A percentile compares a stretch with the other conserved stretches of the same genome.
phyloP scores from a whole-genome alignment of 2,888 invertebrate genomes.

The Leptothorax acervorum region DNA sequence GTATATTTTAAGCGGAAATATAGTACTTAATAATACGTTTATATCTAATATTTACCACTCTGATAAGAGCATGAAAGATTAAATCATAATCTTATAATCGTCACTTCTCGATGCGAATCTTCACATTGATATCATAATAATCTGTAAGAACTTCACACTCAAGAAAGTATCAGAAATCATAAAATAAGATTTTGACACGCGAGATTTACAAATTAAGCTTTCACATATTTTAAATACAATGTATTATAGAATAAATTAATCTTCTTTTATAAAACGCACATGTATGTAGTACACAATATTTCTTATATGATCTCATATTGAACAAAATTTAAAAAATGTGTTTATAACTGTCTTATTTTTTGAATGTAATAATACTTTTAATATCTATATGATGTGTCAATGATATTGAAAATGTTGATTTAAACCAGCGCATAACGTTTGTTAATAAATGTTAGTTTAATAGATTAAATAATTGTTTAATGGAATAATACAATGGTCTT shows the following conservation, averaged over 20 bases:
- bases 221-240: background rate
- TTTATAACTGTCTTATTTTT: background rate
- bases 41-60: background rate
- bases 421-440: background rate
- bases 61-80: conserved; percentile 38
- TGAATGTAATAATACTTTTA: background rate
- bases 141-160: background rate
- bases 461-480: background rate
- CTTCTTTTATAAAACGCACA: background rate
- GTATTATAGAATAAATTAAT: background rate
- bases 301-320: background rate
- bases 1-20: conserved; percentile 27
- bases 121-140: background rate
- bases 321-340: background rate
- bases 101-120: background rate
- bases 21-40: conserved; percentile 17
- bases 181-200: background rate
- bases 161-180: background rate
- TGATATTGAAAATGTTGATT: background rate
- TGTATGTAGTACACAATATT: background rate
- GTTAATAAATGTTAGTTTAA: background rate
- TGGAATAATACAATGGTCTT: background rate
- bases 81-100: conserved; percentile 27
- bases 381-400: background rate
- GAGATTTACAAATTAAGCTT: background rate